Conservation (phyloP, 2,888 invertebrate species). For the Leucoptera coffeella region DNA sequence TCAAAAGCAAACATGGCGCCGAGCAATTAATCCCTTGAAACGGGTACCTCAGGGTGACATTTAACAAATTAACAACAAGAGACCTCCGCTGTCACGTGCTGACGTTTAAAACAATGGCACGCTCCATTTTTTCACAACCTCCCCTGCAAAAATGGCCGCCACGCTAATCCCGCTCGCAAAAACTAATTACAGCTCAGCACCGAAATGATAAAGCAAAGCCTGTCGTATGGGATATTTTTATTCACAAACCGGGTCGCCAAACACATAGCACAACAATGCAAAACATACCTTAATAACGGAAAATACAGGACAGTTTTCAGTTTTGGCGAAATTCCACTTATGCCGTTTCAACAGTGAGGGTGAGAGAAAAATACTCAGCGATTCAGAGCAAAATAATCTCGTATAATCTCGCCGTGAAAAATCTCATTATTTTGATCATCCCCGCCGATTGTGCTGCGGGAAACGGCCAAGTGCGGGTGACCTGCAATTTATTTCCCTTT, state of each 20-base stretch:
- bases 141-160: slow-evolving; percentile 4
- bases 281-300: slow-evolving; percentile 10
- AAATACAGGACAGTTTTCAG: background rate
- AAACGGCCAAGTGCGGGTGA: slow-evolving; percentile 4
- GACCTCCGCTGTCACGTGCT: slow-evolving; percentile 19
- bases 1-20: slow-evolving; percentile 7
- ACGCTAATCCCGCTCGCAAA: slow-evolving; percentile 36
- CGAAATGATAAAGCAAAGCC: slow-evolving; percentile 53
- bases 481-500: no score
- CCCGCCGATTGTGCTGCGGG: slow-evolving; percentile 17
- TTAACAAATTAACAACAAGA: slow-evolving; percentile 14
- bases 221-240: slow-evolving; percentile 50
- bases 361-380: slow-evolving; percentile 24
- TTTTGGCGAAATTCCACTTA: background rate
- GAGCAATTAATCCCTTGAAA: slow-evolving; percentile 15
- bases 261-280: slow-evolving; percentile 13
- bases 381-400: slow-evolving; percentile 33
- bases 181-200: slow-evolving; percentile 47
- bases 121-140: slow-evolving; percentile 36
- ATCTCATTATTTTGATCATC: slow-evolving; percentile 49
- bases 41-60: slow-evolving; percentile 9
- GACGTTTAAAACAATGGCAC: slow-evolving; percentile 45
- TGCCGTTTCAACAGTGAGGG: no score
- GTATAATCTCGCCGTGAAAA: slow-evolving; percentile 41
- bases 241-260: slow-evolving; percentile 24